Conservation (phyloP, 1,140 invertebrate genomes). For the Atta colombica region DNA sequence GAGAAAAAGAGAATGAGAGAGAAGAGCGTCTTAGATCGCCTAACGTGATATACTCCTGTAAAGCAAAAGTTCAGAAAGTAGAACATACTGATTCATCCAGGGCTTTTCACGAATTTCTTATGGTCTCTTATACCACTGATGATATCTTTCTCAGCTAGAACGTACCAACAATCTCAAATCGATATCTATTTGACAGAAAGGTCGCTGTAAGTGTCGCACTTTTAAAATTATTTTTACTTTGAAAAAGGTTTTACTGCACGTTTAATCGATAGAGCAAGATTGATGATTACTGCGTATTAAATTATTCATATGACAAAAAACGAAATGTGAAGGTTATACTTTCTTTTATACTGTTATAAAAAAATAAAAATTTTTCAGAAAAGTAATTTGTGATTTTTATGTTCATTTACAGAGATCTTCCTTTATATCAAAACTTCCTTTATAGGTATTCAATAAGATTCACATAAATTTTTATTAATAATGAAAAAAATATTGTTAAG, state of each 20-base stretch:
- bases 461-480: neutral
- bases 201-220: constrained; percentile 1
- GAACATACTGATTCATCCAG: constrained; percentile 38
- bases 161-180: constrained; percentile 18
- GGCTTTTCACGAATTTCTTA: constrained; percentile 42
- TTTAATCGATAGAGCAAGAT: neutral
- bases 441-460: neutral
- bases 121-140: neutral
- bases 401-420: neutral
- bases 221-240: neutral
- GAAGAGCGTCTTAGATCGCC: constrained; percentile 27
- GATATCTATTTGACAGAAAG: constrained; percentile 4
- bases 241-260: neutral
- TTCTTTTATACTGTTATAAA: neutral
- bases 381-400: constrained; percentile 9
- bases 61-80: constrained; percentile 40
- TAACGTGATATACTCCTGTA: constrained; percentile 33
- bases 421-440: neutral
- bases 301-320: neutral
- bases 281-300: neutral
- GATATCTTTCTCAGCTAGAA: constrained; percentile 25
- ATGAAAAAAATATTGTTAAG: neutral
- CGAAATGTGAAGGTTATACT: neutral
- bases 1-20: neutral
- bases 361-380: neutral